Conservation (phyloP, 30 jellyfish, hydroid and myxozoan genomes). For the Turritopsis dohrnii region DNA sequence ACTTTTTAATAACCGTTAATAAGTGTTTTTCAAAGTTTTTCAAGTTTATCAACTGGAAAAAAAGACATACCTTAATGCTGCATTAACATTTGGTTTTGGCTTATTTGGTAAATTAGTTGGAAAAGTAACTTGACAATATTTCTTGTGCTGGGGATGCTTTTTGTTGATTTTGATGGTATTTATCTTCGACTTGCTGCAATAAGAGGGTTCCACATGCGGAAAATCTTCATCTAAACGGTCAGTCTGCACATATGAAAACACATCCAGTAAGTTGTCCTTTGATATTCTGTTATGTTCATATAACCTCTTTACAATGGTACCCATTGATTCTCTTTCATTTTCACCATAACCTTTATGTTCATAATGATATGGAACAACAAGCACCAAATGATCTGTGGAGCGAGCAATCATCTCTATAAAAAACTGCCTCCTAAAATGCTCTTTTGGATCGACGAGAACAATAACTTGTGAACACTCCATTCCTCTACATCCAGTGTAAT, state of each 20-base stretch:
- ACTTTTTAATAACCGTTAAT: no score
- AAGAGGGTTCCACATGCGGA: not conserved
- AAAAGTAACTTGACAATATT: not conserved
- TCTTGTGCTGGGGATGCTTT: not conserved
- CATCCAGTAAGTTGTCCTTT: not conserved
- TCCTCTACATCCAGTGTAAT: not conserved
- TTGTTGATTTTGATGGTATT: not conserved
- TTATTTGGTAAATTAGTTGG: not conserved
- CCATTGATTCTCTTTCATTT: not conserved
- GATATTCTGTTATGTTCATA: not conserved
- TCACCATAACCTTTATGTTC: not conserved
- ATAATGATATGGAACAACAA: not conserved
- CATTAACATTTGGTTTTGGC: not conserved
- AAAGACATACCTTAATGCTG: not conserved
- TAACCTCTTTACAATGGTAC: not conserved
- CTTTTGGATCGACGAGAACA: not conserved
- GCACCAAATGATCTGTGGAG: not conserved
- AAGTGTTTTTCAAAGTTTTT: no score
- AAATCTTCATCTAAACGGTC: not conserved
- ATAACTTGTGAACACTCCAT: slow-evolving; percentile 7
- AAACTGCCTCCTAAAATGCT: not conserved
- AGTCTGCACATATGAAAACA: not conserved
- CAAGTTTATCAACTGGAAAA: not conserved
- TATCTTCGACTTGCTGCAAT: not conserved
- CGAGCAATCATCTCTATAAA: not conserved